phyloP scores from a whole-genome alignment of 2,113 vertebrate species.

The Apteryx owenii region DNA sequence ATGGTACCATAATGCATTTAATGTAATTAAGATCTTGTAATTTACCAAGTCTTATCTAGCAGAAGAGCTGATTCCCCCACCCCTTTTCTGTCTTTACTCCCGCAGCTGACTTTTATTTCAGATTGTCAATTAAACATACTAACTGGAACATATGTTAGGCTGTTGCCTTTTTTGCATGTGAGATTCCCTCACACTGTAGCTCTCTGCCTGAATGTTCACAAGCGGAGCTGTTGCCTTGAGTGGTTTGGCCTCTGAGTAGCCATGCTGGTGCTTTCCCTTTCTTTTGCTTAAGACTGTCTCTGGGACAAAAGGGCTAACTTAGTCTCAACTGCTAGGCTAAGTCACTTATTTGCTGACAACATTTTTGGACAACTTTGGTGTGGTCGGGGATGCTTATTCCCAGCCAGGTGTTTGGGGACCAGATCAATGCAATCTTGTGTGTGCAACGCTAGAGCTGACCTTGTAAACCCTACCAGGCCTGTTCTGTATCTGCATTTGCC shows the following conservation, averaged over 20 bases:
- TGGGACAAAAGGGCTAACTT: neutral
- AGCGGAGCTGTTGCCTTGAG: neutral
- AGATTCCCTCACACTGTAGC: neutral
- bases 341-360: neutral
- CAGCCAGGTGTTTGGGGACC: constrained; percentile 15
- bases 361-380: neutral
- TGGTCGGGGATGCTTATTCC: neutral
- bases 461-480: neutral
- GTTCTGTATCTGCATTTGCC: neutral
- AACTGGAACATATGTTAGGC: constrained; percentile 21
- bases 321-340: neutral
- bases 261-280: neutral
- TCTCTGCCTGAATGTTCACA: neutral
- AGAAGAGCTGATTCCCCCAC: constrained; percentile 3
- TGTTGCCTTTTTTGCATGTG: constrained; percentile 53
- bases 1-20: constrained; percentile 41
- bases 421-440: neutral
- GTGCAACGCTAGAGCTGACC: neutral
- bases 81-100: constrained; percentile 25
- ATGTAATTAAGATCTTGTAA: constrained; percentile 57
- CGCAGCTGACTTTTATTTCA: constrained; percentile 55
- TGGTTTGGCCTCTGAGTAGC: neutral
- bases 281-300: neutral
- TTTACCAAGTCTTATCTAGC: constrained; percentile 39
- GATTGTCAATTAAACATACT: constrained; percentile 50